Conservation (phyloP, 2,797 vertebrate genomes). For the Trichosurus vulpecula region DNA sequence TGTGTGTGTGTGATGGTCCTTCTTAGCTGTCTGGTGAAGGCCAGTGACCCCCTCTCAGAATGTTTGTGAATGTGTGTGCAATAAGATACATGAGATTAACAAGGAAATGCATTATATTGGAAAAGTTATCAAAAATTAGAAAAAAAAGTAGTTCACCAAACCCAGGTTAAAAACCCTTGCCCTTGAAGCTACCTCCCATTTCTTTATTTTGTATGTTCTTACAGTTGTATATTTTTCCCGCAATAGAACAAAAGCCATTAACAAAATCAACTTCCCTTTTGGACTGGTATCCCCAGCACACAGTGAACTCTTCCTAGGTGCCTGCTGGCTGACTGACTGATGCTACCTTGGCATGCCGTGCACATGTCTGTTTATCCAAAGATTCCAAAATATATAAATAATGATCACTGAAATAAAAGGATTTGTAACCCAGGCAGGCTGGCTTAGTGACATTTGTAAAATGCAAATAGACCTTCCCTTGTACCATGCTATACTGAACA, state of each 20-base stretch:
- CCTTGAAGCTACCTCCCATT: neutral
- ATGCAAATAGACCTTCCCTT: slow-evolving; percentile 67
- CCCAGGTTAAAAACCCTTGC: neutral
- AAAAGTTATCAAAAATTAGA: neutral
- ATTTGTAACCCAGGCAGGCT: slow-evolving; percentile 40
- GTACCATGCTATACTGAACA: slow-evolving; percentile 52
- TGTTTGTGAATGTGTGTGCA: neutral
- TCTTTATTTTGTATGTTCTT: neutral
- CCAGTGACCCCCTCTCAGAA: neutral
- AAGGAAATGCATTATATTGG: neutral
- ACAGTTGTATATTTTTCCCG: neutral
- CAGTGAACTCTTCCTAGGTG: neutral
- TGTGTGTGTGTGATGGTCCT: neutral
- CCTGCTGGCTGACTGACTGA: neutral
- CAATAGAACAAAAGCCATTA: neutral
- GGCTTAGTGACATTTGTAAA: slow-evolving; percentile 73
- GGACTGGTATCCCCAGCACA: neutral
- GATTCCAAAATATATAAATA: slow-evolving; percentile 34
- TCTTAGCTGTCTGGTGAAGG: neutral
- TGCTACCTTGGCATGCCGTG: neutral
- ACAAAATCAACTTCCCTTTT: neutral
- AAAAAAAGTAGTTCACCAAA: neutral
- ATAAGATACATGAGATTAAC: neutral
- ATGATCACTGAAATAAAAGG: slow-evolving; percentile 18
- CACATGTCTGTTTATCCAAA: slow-evolving; percentile 12